These are phyloP conservation scores for Paralichthys olivaceus DNA, from an alignment of 2,113 vertebrate genomes.

Conservation along the genomic window DNA sequence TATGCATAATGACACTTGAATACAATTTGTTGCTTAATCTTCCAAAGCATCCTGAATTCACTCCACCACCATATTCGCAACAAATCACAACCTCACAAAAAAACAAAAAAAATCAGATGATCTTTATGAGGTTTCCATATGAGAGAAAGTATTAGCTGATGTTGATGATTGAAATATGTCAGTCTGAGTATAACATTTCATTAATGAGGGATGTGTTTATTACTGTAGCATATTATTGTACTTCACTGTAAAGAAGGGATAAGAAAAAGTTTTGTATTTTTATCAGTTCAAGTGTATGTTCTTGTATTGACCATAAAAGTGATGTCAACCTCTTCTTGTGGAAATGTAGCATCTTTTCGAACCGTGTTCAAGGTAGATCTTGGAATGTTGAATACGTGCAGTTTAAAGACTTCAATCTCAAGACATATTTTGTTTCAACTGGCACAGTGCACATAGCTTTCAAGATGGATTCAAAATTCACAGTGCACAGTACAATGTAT, in stretches of 20 bases:
- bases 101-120: slow-evolving; percentile 5
- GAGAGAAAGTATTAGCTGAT: slow-evolving; percentile 39
- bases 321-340: slow-evolving; percentile 39
- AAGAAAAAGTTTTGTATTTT: slow-evolving; percentile 72
- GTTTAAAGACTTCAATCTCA: background rate
- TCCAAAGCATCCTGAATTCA: slow-evolving; percentile 18
- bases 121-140: slow-evolving; percentile 45
- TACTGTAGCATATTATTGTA: slow-evolving; percentile 67
- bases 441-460: background rate
- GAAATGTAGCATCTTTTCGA: background rate
- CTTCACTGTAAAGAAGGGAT: slow-evolving; percentile 67
- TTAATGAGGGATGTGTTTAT: slow-evolving; percentile 39
- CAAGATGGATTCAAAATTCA: too few relatives aligned
- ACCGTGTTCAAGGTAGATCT: too few relatives aligned
- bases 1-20: slow-evolving; percentile 31
- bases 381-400: background rate
- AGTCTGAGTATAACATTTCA: slow-evolving; percentile 57
- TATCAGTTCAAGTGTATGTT: slow-evolving; percentile 66
- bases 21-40: slow-evolving; percentile 6
- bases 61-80: background rate
- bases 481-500: too few relatives aligned
- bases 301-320: slow-evolving; percentile 78
- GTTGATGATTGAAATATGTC: slow-evolving; percentile 14
- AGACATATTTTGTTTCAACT: background rate
- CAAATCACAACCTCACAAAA: slow-evolving; percentile 8